A percentile compares a stretch with the other conserved stretches of the same genome.
phyloP scores from a whole-genome alignment of 2,888 invertebrate species.

The Noctuana brunneofusca region DNA sequence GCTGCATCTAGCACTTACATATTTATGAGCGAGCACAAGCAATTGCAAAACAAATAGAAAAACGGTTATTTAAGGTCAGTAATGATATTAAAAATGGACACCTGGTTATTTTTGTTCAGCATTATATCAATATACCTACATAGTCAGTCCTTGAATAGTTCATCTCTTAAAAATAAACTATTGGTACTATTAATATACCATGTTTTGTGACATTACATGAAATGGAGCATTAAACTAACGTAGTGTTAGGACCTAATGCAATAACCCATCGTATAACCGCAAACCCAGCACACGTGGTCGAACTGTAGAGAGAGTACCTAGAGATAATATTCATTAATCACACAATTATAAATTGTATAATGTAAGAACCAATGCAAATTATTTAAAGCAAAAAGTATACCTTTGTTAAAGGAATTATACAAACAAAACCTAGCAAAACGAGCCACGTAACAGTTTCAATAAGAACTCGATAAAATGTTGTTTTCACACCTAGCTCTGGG shows the following conservation, averaged over 20 bases:
- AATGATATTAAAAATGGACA: slow-evolving; percentile 3
- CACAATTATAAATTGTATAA: too few relatives aligned
- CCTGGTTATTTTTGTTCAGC: not conserved
- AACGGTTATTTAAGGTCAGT: slow-evolving; percentile 3
- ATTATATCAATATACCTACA: not conserved
- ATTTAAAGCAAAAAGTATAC: not conserved
- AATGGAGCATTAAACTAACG: slow-evolving; percentile 17
- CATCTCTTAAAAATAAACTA: not conserved
- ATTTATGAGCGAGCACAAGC: slow-evolving; percentile 11
- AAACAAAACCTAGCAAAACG: not conserved
- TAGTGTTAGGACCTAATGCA: slow-evolving; percentile 22
- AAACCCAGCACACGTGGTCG: slow-evolving; percentile 11
- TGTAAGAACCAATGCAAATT: too few relatives aligned
- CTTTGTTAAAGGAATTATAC: not conserved
- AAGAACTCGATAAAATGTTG: not conserved
- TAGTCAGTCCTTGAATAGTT: not conserved
- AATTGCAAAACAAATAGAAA: slow-evolving; percentile 14
- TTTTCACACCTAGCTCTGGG: not conserved
- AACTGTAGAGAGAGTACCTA: slow-evolving; percentile 4
- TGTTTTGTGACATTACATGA: too few relatives aligned
- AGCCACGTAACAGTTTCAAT: slow-evolving; percentile 5
- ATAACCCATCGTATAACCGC: slow-evolving; percentile 23
- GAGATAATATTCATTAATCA: slow-evolving; percentile 4
- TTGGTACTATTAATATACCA: too few relatives aligned
- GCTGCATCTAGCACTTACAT: slow-evolving; percentile 15